Evolutionary conservation across 2,797 vertebrate genomes (phyloP).

Genomic region (Falco concolor): DNA sequence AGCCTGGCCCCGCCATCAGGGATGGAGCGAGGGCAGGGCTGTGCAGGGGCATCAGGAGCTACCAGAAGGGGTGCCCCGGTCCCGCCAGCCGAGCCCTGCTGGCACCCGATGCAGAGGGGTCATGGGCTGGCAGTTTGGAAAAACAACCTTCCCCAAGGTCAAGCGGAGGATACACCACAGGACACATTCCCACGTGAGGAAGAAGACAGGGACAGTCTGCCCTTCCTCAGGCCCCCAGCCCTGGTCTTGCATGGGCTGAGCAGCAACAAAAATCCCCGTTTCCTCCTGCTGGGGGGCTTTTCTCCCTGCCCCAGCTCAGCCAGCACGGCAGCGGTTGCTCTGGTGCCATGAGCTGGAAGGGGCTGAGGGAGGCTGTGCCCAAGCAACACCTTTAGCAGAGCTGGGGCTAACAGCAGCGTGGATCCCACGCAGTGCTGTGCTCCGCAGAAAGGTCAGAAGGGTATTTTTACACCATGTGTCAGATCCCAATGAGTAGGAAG

Average conservation of each 20-base stretch:
- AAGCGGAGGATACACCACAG: neutral
- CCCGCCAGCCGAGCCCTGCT: neutral
- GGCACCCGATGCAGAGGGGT: neutral
- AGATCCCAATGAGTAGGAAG: neutral
- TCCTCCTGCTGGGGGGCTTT: neutral
- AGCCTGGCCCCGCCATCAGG: neutral
- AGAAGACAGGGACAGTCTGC: neutral
- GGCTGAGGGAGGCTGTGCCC: neutral
- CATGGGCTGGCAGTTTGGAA: neutral
- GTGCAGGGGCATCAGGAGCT: neutral
- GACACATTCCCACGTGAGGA: neutral
- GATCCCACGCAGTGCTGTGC: neutral
- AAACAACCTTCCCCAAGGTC: neutral
- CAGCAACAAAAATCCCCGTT: rapidly evolving
- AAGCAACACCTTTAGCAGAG: neutral
- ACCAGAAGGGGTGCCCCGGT: neutral
- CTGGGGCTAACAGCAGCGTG: neutral
- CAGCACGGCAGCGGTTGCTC: neutral
- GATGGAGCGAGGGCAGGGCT: neutral
- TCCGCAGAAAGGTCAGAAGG: neutral
- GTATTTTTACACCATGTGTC: neutral
- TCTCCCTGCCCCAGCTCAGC: neutral
- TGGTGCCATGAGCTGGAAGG: neutral
- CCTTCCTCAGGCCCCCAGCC: too few species aligned
- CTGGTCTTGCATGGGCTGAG: neutral